Conservation (phyloP, 2,888 invertebrate species). For the Diploptera punctata region DNA sequence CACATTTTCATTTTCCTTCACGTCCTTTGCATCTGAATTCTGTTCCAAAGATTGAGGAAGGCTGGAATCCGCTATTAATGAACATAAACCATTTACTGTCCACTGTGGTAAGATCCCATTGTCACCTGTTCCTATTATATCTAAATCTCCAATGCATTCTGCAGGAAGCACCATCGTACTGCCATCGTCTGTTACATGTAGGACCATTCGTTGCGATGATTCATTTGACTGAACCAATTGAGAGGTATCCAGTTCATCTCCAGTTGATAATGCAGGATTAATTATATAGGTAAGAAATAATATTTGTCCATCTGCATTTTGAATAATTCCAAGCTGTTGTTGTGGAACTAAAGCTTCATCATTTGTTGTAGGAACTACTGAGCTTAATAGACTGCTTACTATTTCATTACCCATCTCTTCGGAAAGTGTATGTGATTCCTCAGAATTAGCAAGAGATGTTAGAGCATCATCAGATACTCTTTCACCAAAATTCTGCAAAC, state of each 20-base stretch:
- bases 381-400: neutral
- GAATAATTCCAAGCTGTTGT: conserved; percentile 23
- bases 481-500: conserved; percentile 3
- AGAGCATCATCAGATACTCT: neutral
- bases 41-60: neutral
- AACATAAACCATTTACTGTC: conserved; percentile 14
- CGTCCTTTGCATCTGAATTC: neutral
- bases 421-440: neutral
- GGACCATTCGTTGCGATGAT: conserved; percentile 3
- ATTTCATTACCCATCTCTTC: conserved; percentile 3
- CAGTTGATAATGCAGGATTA: neutral
- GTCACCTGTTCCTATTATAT: conserved; percentile 4
- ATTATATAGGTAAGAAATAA: conserved; percentile 31
- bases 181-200: conserved; percentile 13
- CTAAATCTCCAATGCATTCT: conserved; percentile 9
- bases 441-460: neutral
- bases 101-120: conserved; percentile 7
- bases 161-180: conserved; percentile 1
- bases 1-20: neutral
- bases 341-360: no score
- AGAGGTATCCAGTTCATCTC: neutral
- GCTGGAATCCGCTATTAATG: neutral
- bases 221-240: neutral
- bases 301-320: conserved; percentile 38
- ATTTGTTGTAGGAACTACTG: no score